Conservation (phyloP, 1,140 invertebrate genomes). For the Heliconius hermathena region DNA sequence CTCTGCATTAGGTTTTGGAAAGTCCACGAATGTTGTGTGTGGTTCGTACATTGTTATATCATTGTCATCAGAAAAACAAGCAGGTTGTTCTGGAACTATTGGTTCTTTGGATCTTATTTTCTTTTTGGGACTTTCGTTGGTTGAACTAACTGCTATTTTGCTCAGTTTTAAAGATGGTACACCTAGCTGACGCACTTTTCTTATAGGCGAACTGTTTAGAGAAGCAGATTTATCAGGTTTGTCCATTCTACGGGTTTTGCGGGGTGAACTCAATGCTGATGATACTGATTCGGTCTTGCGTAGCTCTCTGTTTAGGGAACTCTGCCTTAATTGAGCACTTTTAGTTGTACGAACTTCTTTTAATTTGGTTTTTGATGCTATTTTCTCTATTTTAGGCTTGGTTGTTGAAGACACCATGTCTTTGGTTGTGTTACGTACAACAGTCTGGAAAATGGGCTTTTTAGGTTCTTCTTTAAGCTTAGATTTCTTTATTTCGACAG, state of each 20-base stretch:
- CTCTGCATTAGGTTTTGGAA: conserved; percentile 61
- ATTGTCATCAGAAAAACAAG: conserved; percentile 65
- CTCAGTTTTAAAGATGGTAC: conserved; percentile 60
- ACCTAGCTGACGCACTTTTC: conserved; percentile 76
- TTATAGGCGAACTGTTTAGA: conserved; percentile 76
- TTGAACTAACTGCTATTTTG: conserved; percentile 62
- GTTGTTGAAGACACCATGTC: conserved; percentile 62
- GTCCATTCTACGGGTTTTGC: conserved; percentile 76
- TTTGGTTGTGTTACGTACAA: conserved; percentile 66
- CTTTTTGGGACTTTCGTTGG: conserved; percentile 71
- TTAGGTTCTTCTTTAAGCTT: conserved; percentile 66
- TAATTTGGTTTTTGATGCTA: conserved; percentile 58
- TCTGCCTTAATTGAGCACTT: conserved; percentile 66
- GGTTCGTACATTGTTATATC: conserved; percentile 80
- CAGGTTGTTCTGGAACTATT: conserved; percentile 53
- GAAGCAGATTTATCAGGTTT: conserved; percentile 76
- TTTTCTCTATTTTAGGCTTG: conserved; percentile 58
- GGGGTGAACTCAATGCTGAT: conserved; percentile 65
- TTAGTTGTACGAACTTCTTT: conserved; percentile 69
- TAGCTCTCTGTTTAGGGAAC: conserved; percentile 69
- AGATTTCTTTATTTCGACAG: conserved; percentile 51
- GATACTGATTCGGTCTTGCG: conserved; percentile 65
- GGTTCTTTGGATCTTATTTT: conserved; percentile 62
- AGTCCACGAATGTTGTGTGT: conserved; percentile 69
- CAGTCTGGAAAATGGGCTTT: conserved; percentile 76